phyloP scores from a whole-genome alignment of 2,113 vertebrate species.

The Caranx ignobilis region DNA sequence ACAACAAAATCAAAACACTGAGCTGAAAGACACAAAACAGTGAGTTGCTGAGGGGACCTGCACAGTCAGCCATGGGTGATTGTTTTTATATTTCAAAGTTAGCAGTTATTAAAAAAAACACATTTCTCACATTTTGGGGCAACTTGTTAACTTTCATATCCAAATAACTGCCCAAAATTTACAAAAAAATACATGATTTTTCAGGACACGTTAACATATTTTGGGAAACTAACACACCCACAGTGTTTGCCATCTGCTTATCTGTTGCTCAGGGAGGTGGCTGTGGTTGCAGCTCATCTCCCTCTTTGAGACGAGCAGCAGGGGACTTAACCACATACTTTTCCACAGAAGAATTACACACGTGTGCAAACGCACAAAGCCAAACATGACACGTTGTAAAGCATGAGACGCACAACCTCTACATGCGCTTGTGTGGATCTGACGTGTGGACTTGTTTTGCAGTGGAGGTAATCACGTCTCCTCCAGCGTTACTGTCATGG shows the following conservation, averaged over 20 bases:
- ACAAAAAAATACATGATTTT: not conserved
- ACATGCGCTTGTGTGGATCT: constrained; percentile 1
- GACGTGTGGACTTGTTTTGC: constrained; percentile 43
- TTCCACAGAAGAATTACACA: constrained; percentile 21
- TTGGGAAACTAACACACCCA: constrained; percentile 19
- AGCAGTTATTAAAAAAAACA: not conserved
- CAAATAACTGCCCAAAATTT: not conserved
- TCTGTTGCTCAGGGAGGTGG: not conserved
- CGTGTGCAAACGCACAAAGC: constrained; percentile 12
- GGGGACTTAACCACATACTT: constrained; percentile 9
- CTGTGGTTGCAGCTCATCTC: constrained; percentile 19
- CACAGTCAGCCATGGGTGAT: not conserved
- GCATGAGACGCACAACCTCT: not conserved
- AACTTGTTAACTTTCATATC: not conserved
- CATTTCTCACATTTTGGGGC: too few species aligned
- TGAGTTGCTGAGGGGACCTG: too few species aligned
- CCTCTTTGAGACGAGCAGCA: constrained; percentile 30
- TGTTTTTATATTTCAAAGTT: too few species aligned
- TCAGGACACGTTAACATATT: constrained; percentile 12
- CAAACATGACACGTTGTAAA: not conserved
- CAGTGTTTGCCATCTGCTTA: constrained; percentile 34
- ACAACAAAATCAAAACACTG: not conserved
- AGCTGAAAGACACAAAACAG: not conserved
- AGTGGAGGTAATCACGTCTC: constrained; percentile 44
- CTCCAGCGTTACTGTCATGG: constrained; percentile 33